phyloP scores from a whole-genome alignment of 2,888 invertebrate species.

The Orthosia gracilis region DNA sequence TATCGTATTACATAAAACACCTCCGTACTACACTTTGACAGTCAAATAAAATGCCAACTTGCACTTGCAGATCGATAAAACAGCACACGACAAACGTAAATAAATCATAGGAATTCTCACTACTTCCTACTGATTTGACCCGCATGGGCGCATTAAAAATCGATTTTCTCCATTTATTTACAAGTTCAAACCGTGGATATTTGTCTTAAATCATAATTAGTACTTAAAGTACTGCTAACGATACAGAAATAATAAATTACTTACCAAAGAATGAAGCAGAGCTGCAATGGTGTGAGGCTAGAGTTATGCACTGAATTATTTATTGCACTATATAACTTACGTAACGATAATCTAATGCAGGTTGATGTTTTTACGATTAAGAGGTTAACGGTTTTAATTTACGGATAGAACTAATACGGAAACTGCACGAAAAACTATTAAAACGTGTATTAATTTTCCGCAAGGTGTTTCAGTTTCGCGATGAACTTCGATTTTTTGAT shows the following conservation, averaged over 20 bases:
- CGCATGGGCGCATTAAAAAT: slow-evolving; percentile 51
- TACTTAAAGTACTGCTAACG: slow-evolving; percentile 9
- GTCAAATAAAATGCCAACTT: slow-evolving; percentile 42
- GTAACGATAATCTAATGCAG: slow-evolving; percentile 31
- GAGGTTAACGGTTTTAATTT: slow-evolving; percentile 19
- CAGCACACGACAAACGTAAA: slow-evolving; percentile 65
- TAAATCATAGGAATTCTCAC: slow-evolving; percentile 57
- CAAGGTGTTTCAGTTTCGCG: slow-evolving; percentile 53
- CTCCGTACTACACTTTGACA: slow-evolving; percentile 27
- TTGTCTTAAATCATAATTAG: slow-evolving; percentile 12
- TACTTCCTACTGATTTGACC: slow-evolving; percentile 52
- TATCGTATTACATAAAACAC: slow-evolving; percentile 67
- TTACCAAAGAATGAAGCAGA: slow-evolving; percentile 65
- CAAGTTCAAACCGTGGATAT: background rate
- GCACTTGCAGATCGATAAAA: slow-evolving; percentile 67
- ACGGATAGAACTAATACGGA: slow-evolving; percentile 31
- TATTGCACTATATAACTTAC: slow-evolving; percentile 51
- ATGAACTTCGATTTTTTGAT: slow-evolving; percentile 20
- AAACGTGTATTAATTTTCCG: slow-evolving; percentile 62
- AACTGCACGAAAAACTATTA: slow-evolving; percentile 54
- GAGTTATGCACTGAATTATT: slow-evolving; percentile 54
- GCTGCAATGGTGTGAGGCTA: slow-evolving; percentile 52
- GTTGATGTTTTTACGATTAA: slow-evolving; percentile 29
- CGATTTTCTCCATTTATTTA: slow-evolving; percentile 14
- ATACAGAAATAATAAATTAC: slow-evolving; percentile 69